These are phyloP conservation scores for Leptinotarsa juncta DNA, from an alignment of 2,888 invertebrate genomes.

Conservation along the genomic window DNA sequence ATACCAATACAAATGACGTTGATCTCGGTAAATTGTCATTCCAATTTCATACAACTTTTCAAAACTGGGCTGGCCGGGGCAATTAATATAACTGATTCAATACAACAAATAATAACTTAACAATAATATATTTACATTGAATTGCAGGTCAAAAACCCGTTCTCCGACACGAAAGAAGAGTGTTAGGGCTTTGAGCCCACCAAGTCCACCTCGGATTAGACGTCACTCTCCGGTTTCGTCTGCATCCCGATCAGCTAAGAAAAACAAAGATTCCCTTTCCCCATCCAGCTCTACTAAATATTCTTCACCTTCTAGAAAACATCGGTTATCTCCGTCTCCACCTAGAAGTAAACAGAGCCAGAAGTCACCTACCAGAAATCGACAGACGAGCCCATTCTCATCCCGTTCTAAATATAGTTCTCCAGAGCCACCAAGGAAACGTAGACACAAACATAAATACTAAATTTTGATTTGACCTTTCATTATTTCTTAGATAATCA, in stretches of 20 bases:
- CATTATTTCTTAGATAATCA: too few species aligned
- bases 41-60: too few species aligned
- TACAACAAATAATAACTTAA: too few species aligned
- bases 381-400: constrained; percentile 55
- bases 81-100: too few species aligned
- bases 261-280: constrained; percentile 59
- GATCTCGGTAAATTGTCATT: too few species aligned
- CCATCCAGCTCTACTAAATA: constrained; percentile 61
- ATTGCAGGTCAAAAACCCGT: constrained; percentile 64
- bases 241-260: constrained; percentile 59
- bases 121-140: constrained; percentile 22
- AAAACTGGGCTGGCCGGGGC: too few species aligned
- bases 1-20: too few species aligned
- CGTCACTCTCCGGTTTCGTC: constrained; percentile 61
- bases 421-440: constrained; percentile 67
- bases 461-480: constrained; percentile 47
- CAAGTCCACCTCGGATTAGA: constrained; percentile 63
- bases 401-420: constrained; percentile 60
- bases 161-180: constrained; percentile 63
- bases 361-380: constrained; percentile 59
- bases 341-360: constrained; percentile 57
- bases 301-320: constrained; percentile 57
- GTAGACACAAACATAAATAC: constrained; percentile 70
- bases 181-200: constrained; percentile 60
- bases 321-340: constrained; percentile 60